These are phyloP conservation scores for Colostygia pectinataria DNA, from an alignment of 2,888 invertebrate genomes.

Conservation along the genomic window DNA sequence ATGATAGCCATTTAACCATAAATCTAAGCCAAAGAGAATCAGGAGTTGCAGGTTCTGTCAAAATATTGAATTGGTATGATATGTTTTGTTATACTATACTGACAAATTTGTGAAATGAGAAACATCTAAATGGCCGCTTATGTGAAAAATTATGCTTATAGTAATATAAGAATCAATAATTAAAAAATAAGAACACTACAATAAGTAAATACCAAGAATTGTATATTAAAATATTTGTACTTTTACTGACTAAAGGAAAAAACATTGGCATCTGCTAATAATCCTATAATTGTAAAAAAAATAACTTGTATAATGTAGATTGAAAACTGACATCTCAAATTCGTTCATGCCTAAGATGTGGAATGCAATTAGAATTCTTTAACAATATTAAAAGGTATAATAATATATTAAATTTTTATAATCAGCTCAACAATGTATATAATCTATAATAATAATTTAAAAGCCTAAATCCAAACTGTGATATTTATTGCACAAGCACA, in stretches of 20 bases:
- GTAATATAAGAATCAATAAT: constrained; percentile 76
- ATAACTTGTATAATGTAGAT: constrained; percentile 82
- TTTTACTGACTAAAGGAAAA: constrained; percentile 91
- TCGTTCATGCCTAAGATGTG: constrained; percentile 82
- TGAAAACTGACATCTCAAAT: constrained; percentile 82
- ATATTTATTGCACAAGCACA: constrained; percentile 85
- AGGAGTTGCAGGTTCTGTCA: constrained; percentile 61
- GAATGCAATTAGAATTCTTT: constrained; percentile 84
- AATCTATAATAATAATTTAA: constrained; percentile 83
- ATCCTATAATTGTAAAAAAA: constrained; percentile 82
- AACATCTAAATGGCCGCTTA: constrained; percentile 73
- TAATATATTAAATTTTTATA: constrained; percentile 85
- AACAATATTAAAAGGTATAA: constrained; percentile 84
- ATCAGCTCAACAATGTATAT: constrained; percentile 86
- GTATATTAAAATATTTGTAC: constrained; percentile 90
- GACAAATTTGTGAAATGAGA: constrained; percentile 76
- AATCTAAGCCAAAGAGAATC: constrained; percentile 58
- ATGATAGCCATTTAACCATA: constrained; percentile 70
- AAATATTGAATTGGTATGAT: constrained; percentile 72
- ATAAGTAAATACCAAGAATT: constrained; percentile 84
- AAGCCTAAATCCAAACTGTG: constrained; percentile 84
- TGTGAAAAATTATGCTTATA: constrained; percentile 81
- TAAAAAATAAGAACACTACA: constrained; percentile 80
- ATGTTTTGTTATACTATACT: constrained; percentile 76
- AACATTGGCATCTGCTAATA: constrained; percentile 83